These are phyloP conservation scores for Momotus momota DNA, from an alignment of 2,797 vertebrate species.

Conservation along the genomic window DNA sequence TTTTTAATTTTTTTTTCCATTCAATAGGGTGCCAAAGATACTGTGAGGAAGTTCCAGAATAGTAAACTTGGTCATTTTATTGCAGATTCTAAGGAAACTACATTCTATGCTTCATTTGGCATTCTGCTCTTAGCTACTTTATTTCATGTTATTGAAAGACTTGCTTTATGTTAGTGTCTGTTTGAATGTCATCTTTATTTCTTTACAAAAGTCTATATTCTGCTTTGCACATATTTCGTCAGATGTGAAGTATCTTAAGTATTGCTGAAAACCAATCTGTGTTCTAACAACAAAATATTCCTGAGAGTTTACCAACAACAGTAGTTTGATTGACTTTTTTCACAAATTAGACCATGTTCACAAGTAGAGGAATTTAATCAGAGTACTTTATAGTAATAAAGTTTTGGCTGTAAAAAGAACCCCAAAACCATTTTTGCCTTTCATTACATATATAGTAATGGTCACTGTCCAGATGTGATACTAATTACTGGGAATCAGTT, in stretches of 20 bases:
- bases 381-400: background rate
- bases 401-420: background rate
- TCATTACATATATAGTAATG: background rate
- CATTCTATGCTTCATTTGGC: background rate
- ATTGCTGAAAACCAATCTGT: background rate
- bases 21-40: background rate
- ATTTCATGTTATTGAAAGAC: background rate
- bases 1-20: accelerated
- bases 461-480: background rate
- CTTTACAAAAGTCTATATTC: background rate
- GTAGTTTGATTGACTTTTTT: background rate
- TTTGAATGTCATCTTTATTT: background rate
- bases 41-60: background rate
- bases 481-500: background rate
- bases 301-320: background rate
- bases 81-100: background rate
- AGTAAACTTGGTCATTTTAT: background rate
- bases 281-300: background rate
- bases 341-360: background rate
- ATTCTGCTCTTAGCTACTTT: background rate
- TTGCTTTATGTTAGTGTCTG: background rate
- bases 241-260: background rate
- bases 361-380: background rate
- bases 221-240: background rate
- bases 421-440: background rate